Evolutionary conservation across 2,113 vertebrate species (phyloP), one percentile per base, ranked within the genome.

Genomic region (Prolemur simus): DNA sequence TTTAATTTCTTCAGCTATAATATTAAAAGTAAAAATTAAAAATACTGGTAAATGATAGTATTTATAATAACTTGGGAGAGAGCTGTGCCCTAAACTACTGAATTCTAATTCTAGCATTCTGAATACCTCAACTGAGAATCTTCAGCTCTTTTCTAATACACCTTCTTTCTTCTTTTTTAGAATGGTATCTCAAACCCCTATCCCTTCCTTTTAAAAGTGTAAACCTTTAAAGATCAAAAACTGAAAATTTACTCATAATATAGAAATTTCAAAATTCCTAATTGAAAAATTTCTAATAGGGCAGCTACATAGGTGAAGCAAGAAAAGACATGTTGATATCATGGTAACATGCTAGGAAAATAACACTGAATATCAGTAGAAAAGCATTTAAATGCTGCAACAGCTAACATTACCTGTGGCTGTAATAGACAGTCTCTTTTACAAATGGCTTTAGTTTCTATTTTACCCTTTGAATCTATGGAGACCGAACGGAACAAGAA

Each of bases 1-100:
- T 97, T 99, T 99, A 82, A 99, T 99, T 98, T 99, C 99, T 98
- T 99, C 99, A 52, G 99, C 99, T 99, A 97, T 76, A 98, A 97
- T 98, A 98, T 45, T 85, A 25, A 95, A 96, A 96, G 96, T 39
- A 94, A 92, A 96, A 83, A 92, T 89, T 64, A 83, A 73, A 37
- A 95, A 64, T 60, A 94, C 47, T 10, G 25, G 4, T 90, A 54
- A 96, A 81, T 76, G 58, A 89, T 89, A 95, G 6, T 85, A 69
- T 71, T 91, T 93, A 89, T 1, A 60, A 87, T 58, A 96, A 95
- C 45, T 49, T 89, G 52, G 80, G 42, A 89, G 97, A 76, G 32
- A 47, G 68, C 37, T 64, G 52, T 66, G 20, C 54, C 21, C 34
- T 80, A 93, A 87, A 78, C 47, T 60, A 90, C 32, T 81, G 13